Evolutionary conservation across 2,797 vertebrate species (phyloP).

Genomic region (Oreortyx pictus): DNA sequence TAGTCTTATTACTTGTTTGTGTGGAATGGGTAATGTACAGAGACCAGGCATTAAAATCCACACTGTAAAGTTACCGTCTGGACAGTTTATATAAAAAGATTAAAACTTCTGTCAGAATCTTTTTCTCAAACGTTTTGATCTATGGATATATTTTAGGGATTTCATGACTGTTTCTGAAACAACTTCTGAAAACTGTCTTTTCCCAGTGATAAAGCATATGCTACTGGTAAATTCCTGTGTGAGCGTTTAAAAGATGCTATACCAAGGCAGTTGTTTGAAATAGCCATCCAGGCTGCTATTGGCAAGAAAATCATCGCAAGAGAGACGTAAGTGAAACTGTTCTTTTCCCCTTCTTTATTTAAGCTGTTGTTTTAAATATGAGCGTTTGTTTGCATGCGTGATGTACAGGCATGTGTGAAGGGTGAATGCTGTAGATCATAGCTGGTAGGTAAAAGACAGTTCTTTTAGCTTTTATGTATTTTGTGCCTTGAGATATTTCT

Average conservation of each 20-base stretch:
- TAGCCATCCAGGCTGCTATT: constrained; percentile 92
- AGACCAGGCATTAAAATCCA: background rate
- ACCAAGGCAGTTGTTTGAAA: constrained; percentile 96
- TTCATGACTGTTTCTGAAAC: background rate
- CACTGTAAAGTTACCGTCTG: background rate
- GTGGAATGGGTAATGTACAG: background rate
- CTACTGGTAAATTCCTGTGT: constrained; percentile 89
- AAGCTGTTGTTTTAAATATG: background rate
- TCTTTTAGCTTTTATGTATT: background rate
- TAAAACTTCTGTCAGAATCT: background rate
- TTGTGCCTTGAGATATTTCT: background rate
- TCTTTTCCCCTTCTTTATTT: background rate
- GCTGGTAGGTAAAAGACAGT: background rate
- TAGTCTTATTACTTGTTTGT: background rate
- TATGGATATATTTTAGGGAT: background rate
- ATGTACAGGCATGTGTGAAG: background rate
- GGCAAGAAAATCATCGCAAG: constrained; percentile 93
- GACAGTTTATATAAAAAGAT: background rate
- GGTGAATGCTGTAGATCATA: background rate
- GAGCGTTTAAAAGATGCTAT: constrained; percentile 91
- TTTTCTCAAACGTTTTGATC: background rate
- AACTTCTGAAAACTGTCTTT: background rate
- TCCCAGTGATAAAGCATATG: constrained; percentile 86
- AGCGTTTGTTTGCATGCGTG: background rate
- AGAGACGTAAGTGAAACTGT: constrained; percentile 89